Evolutionary conservation across 1,140 invertebrate species (phyloP).

Genomic region (Plodia interpunctella): DNA sequence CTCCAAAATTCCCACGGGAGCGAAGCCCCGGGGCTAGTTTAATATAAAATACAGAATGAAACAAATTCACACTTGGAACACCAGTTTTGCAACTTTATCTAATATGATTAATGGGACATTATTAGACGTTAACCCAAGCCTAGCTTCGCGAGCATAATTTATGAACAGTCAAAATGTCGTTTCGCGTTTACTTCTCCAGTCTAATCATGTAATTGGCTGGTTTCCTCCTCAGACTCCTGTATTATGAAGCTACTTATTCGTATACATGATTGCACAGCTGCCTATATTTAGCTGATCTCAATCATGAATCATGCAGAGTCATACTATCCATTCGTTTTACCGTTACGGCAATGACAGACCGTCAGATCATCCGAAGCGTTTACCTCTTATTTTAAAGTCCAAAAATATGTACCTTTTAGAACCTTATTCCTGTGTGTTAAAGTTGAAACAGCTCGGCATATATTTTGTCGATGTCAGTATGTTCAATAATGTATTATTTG

Average conservation of each 20-base stretch:
- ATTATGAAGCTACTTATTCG: background rate
- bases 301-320: slow-evolving; percentile 66
- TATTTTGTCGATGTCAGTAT: slow-evolving; percentile 6
- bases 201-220: slow-evolving; percentile 4
- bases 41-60: background rate
- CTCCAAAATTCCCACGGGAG: too few species aligned
- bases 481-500: background rate
- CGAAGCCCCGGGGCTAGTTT: too few species aligned
- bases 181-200: background rate
- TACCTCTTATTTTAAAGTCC: background rate
- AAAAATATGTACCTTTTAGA: background rate
- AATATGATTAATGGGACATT: slow-evolving; percentile 1
- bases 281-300: slow-evolving; percentile 38
- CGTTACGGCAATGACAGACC: slow-evolving; percentile 58
- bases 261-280: slow-evolving; percentile 10
- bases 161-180: slow-evolving; percentile 2
- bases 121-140: background rate
- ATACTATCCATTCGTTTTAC: slow-evolving; percentile 60
- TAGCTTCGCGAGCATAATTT: background rate
- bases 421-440: background rate
- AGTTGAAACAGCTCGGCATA: background rate
- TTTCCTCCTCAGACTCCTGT: background rate
- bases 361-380: background rate
- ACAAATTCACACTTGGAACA: background rate
- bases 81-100: slow-evolving; percentile 1